Evolutionary conservation across 2,888 invertebrate species (phyloP), one percentile per base, ranked within the genome.

Genomic region (Lithodes maja): DNA sequence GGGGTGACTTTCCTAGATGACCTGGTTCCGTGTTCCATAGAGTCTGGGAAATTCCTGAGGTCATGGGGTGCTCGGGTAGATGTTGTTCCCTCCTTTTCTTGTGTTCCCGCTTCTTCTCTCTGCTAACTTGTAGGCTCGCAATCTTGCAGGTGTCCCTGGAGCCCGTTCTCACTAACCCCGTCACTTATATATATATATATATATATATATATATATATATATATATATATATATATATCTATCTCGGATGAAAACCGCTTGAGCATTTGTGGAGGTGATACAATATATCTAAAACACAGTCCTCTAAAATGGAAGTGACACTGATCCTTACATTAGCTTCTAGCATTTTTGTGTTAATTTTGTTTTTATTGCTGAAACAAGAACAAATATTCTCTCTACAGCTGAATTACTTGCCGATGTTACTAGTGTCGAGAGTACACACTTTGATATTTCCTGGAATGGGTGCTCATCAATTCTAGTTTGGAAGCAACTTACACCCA

Each of bases 231-330:
- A 33, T 33, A 33, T 33, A 33, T 33, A 33, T 33, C 33, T 33
- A 33, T 61, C 7, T 61, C 61, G 61, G 61, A 61, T 1, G 78
- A 78, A 52, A 78, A 78, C 12, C 50, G 78, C n/a, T 52, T 50
- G 3, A 78, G 49, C 78, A 78, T 78, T 12, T 53, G 12, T 80
- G 80, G 17, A n/a, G 80, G 2, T 52, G 80, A 53, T 52, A 80
- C 52, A 80, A 80, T 9, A n/a, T 80, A 2, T n/a, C 54, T 50
- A 12, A 50, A 52, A 52, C 80, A 80, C 52, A 80, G 53, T 80
- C 80, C 80, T 52, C 80, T 80, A 50, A 80, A 80, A 1, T 80
- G 80, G 9, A 80, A 53, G 80, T 74, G 74, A 74, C 74, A 74
- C n/a, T 74, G 7, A 74, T 74, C 12, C 74, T 7, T 52, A 80